These are phyloP conservation scores for Gobionotothen gibberifrons DNA, from an alignment of 2,797 vertebrate species.

Conservation along the genomic window DNA sequence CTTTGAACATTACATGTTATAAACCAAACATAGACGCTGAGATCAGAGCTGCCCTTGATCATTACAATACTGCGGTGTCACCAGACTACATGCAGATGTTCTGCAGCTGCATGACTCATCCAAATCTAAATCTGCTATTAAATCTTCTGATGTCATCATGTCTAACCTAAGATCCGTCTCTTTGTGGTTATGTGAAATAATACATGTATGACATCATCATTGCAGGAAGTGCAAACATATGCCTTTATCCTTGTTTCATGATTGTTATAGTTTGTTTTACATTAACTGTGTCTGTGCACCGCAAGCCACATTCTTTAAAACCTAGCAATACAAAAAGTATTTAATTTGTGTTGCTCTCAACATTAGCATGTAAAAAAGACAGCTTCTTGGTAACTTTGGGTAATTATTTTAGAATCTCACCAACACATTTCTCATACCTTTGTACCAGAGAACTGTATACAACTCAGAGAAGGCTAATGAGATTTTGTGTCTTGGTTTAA, in stretches of 20 bases:
- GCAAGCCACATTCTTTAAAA: neutral
- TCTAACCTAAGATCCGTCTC: neutral
- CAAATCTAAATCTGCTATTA: conserved; percentile 29
- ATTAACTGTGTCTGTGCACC: neutral
- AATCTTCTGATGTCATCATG: conserved; percentile 49
- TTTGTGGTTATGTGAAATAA: conserved; percentile 17
- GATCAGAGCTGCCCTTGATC: conserved; percentile 42
- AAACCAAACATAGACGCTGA: conserved; percentile 24
- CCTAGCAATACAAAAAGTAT: neutral
- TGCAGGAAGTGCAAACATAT: conserved; percentile 22
- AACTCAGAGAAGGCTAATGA: too few species aligned
- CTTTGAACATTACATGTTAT: conserved; percentile 33
- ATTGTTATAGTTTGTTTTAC: neutral
- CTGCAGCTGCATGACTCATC: conserved; percentile 44
- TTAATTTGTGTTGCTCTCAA: neutral
- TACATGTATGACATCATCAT: conserved; percentile 10
- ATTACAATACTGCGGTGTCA: conserved; percentile 25
- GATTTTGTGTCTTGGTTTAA: too few species aligned
- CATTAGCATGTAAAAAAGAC: neutral
- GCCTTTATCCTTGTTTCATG: neutral
- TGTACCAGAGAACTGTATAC: too few species aligned
- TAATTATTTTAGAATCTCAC: too few species aligned
- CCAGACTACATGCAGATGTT: conserved; percentile 47
- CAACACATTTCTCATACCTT: too few species aligned
- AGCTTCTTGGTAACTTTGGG: neutral